These are phyloP conservation scores for Plectropomus leopardus DNA, from an alignment of 2,113 vertebrate genomes.

Conservation along the genomic window DNA sequence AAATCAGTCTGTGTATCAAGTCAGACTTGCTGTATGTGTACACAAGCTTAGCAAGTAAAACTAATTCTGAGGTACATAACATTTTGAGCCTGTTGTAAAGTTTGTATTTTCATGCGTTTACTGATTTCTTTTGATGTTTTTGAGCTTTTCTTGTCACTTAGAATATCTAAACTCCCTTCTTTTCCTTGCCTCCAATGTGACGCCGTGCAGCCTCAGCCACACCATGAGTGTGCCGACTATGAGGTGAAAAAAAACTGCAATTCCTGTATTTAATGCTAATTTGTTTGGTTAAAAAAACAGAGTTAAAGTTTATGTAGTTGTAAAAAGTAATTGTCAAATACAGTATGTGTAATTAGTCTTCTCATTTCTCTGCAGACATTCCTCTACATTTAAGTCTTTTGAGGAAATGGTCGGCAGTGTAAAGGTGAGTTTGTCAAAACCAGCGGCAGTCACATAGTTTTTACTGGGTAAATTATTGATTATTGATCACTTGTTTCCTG, in stretches of 20 bases:
- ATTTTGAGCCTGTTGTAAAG: neutral
- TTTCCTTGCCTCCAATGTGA: constrained; percentile 50
- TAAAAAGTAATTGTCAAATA: neutral
- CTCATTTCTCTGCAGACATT: constrained; percentile 87
- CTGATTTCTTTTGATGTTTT: neutral
- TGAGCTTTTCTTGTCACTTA: neutral
- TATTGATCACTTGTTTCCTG: constrained; percentile 22
- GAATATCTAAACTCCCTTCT: neutral
- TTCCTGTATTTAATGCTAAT: neutral
- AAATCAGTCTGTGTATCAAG: no score
- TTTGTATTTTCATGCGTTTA: neutral
- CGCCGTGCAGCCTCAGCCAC: constrained; percentile 89
- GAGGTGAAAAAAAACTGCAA: constrained; percentile 88
- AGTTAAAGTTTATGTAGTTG: neutral
- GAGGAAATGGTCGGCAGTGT: constrained; percentile 93
- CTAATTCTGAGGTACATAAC: no score
- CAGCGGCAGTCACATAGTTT: neutral
- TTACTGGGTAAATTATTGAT: neutral
- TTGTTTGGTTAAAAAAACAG: neutral
- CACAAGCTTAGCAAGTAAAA: no score
- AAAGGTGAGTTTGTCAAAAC: constrained; percentile 86
- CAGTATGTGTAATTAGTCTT: neutral
- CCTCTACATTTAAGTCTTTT: constrained; percentile 94
- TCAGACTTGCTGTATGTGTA: no score
- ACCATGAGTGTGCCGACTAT: constrained; percentile 96